Conservation (phyloP, 2,797 vertebrate species). For the Sebastes umbrosus region DNA sequence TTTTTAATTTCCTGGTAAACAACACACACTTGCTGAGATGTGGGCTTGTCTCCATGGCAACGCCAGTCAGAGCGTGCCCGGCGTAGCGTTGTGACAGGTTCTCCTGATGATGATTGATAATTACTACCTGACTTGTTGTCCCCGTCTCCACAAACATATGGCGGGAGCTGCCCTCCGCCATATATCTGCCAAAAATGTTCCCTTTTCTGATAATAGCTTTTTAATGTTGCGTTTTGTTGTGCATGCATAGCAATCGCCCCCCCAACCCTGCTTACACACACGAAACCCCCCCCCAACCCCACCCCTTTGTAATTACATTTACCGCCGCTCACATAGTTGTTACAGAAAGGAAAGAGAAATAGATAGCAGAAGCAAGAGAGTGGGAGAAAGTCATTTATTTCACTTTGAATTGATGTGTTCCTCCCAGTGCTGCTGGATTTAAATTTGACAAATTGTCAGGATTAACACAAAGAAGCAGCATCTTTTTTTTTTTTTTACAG, state of each 20-base stretch:
- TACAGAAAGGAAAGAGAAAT: conserved; percentile 68
- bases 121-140: conserved; percentile 80
- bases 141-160: conserved; percentile 76
- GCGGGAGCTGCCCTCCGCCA: conserved; percentile 65
- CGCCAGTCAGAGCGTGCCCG: conserved; percentile 65
- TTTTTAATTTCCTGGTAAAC: conserved; percentile 77
- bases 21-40: conserved; percentile 69
- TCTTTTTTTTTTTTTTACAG: conserved; percentile 8
- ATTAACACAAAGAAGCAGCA: conserved; percentile 61
- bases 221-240: conserved; percentile 79
- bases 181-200: conserved; percentile 74
- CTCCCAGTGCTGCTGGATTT: conserved; percentile 53
- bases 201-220: conserved; percentile 81
- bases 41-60: conserved; percentile 80
- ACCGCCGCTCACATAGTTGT: conserved; percentile 68
- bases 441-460: conserved; percentile 69
- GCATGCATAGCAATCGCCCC: conserved; percentile 51
- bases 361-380: conserved; percentile 61
- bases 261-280: neutral
- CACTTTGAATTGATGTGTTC: conserved; percentile 66
- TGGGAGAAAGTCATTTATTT: conserved; percentile 66
- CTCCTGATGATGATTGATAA: conserved; percentile 82
- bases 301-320: conserved; percentile 79
- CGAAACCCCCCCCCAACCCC: conserved; percentile 7
- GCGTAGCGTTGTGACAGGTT: conserved; percentile 69